Percentiles rank a stretch among this genome's conserved stretches.
Conservation (phyloP, 2,888 invertebrate genomes). For the Xestia sexstrigata region DNA sequence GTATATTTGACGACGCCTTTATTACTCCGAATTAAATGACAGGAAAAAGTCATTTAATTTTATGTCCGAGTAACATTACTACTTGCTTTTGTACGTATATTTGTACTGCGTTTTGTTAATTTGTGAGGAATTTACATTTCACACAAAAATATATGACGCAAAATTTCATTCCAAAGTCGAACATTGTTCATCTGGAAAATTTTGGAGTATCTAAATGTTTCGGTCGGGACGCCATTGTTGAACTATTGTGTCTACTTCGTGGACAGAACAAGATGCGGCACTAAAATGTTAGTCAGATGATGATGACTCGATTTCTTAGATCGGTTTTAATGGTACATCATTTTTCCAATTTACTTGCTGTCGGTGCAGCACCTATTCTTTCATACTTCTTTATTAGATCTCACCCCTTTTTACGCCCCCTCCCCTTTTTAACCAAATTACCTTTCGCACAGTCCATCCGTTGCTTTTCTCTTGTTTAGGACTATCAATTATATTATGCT, state of each 20-base stretch:
- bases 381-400: neutral
- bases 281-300: neutral
- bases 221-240: too few relatives aligned
- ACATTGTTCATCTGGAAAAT: neutral
- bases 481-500: neutral
- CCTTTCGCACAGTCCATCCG: neutral
- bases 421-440: neutral
- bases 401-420: too few relatives aligned
- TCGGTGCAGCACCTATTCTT: too few relatives aligned
- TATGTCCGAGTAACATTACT: constrained; percentile 45
- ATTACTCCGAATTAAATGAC: constrained; percentile 59
- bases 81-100: constrained; percentile 10
- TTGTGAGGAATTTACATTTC: neutral
- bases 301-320: neutral
- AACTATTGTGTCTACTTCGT: too few relatives aligned
- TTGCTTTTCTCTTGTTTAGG: neutral
- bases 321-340: neutral
- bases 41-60: constrained; percentile 58
- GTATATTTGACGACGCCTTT: constrained; percentile 70
- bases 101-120: constrained; percentile 20
- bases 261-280: too few relatives aligned
- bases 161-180: neutral
- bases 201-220: too few relatives aligned
- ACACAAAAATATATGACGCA: too few relatives aligned
- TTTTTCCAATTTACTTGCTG: too few relatives aligned